Evolutionary conservation across 1,140 invertebrate species (phyloP), one percentile per base, ranked within the genome.

Genomic region (Drosophila funebris): DNA sequence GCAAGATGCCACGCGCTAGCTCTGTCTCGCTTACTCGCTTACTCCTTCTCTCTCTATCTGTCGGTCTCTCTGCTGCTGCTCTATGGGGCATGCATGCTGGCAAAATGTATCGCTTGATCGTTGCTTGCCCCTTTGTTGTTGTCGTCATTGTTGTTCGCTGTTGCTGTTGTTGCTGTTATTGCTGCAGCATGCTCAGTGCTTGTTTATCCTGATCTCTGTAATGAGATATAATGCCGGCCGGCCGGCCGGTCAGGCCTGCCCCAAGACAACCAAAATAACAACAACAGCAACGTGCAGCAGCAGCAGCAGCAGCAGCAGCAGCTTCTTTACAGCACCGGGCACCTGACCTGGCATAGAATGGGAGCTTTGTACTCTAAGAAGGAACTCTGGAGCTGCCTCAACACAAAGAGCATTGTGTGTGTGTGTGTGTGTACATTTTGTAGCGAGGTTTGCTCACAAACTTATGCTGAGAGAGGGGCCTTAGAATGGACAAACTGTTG

Each of bases 151-250:
- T 39, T 4, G 37, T 16, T 22, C 4, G 22, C 4, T 22, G 22
- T 22, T 22, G 22, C 22, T 1, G 43, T 44, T 11, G 46, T 39
- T 50, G 57, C 57, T 57, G 29, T 74, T 70, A 46, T 66, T 54
- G 76, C 57, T 71, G 78, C 77, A 68, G 61, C 82, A 63, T 78
- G 77, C 83, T 80, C 81, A 63, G 67, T 78, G 78, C 83, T 88
- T 90, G 85, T 90, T 90, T 90, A 90, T 90, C 82, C 78, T 90
- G 85, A 90, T 90, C 85, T 87, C 74, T 82, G 71, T 87, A 90
- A 87, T 90, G 81, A 90, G 87, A 90, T 90, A 90, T 87, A 82
- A 87, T 87, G 85, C 87, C 83, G 83, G 83, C 82, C 82, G 83
- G 80, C 67, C 72, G 81, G 78, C 66, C 60, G 29, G 61, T 22